Evolutionary conservation across 2,797 vertebrate species (phyloP).

Genomic region (Siniperca scherzeri): DNA sequence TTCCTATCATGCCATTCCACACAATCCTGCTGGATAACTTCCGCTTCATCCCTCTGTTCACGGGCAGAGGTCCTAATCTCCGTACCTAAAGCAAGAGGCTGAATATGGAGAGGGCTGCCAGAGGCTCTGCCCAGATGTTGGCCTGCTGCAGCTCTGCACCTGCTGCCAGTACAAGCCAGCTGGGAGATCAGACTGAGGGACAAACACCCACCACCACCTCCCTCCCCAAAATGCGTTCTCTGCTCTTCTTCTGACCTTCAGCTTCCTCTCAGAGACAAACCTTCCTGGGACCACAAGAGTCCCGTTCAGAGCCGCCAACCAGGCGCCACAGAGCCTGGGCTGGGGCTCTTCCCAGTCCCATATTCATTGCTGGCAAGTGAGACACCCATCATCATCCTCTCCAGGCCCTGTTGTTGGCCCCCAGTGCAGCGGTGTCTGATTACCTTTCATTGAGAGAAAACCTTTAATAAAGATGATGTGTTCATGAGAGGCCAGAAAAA

Average conservation of each 20-base stretch:
- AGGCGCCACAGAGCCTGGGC: slow-evolving; percentile 60
- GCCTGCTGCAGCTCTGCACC: slow-evolving; percentile 77
- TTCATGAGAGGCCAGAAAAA: slow-evolving; percentile 49
- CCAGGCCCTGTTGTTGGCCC: slow-evolving; percentile 51
- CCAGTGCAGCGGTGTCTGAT: slow-evolving; percentile 61
- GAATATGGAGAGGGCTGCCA: slow-evolving; percentile 77
- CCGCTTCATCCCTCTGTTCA: slow-evolving; percentile 68
- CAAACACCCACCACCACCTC: slow-evolving; percentile 30
- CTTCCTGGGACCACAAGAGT: slow-evolving; percentile 36
- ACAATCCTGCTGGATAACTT: slow-evolving; percentile 73
- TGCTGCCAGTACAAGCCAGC: slow-evolving; percentile 75
- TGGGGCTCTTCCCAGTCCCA: slow-evolving; percentile 51
- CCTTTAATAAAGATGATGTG: slow-evolving; percentile 52
- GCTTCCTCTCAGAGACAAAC: slow-evolving; percentile 50
- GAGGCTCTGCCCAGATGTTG: slow-evolving; percentile 80
- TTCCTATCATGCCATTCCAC: slow-evolving; percentile 77
- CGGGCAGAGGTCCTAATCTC: slow-evolving; percentile 72
- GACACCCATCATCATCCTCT: slow-evolving; percentile 51
- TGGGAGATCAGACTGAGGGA: slow-evolving; percentile 51
- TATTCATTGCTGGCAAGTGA: slow-evolving; percentile 64
- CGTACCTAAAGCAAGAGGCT: slow-evolving; percentile 65
- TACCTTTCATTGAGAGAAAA: slow-evolving; percentile 66
- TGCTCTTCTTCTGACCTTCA: slow-evolving; percentile 50
- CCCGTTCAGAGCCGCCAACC: slow-evolving; percentile 45
- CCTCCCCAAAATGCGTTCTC: slow-evolving; percentile 14